A percentile compares a stretch with the other conserved stretches of the same genome.
Conservation (phyloP, 1,140 invertebrate species). For the Drosophila prosaltans region DNA sequence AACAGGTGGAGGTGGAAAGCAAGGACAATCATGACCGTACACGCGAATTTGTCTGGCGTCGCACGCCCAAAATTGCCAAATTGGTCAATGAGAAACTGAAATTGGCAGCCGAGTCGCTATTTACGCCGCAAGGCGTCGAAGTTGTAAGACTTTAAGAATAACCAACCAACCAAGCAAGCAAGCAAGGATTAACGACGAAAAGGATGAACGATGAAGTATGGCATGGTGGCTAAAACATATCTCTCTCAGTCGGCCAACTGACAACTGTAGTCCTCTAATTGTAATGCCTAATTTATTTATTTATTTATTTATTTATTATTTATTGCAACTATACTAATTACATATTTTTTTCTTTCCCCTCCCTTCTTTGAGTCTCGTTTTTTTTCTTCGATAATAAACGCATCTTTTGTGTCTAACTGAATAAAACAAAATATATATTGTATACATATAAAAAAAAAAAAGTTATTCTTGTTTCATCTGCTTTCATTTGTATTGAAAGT, state of each 20-base stretch:
- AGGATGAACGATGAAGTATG: slow-evolving; percentile 23
- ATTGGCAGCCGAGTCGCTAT: slow-evolving; percentile 89
- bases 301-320: slow-evolving; percentile 68
- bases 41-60: slow-evolving; percentile 91
- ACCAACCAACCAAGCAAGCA: not conserved
- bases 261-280: slow-evolving; percentile 58
- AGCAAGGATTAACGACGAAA: slow-evolving; percentile 16
- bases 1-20: slow-evolving; percentile 91
- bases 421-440: not conserved
- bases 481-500: no score
- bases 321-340: not conserved
- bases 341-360: not conserved
- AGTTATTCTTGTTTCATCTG: no score
- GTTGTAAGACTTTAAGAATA: slow-evolving; percentile 66
- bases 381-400: not conserved
- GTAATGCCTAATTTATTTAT: slow-evolving; percentile 70
- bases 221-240: not conserved
- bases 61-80: slow-evolving; percentile 91
- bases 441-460: not conserved
- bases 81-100: slow-evolving; percentile 91
- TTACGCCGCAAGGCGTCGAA: slow-evolving; percentile 84
- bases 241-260: slow-evolving; percentile 22
- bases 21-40: slow-evolving; percentile 91
- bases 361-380: not conserved
- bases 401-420: slow-evolving; percentile 4